Conservation (phyloP, 2,113 vertebrate genomes). For the Uria lomvia region DNA sequence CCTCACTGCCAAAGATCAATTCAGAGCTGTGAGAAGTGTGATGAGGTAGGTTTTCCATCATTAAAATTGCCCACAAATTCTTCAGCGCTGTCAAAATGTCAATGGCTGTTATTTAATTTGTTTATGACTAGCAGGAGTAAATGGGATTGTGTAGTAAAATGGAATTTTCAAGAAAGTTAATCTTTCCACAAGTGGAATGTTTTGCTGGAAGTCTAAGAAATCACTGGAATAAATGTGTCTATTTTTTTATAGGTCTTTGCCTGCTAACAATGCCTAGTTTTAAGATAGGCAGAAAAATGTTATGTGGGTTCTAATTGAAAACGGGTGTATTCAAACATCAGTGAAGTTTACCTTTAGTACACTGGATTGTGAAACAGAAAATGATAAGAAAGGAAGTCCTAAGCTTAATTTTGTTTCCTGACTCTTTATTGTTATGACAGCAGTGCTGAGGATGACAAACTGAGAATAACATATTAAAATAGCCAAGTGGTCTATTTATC, state of each 20-base stretch:
- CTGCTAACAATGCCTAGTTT: neutral
- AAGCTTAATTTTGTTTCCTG: neutral
- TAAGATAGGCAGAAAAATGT: neutral
- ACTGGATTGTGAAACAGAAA: neutral
- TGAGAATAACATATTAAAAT: neutral
- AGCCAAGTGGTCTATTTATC: neutral
- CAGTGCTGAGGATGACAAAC: neutral
- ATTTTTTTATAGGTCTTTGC: neutral
- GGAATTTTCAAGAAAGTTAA: conserved; percentile 49
- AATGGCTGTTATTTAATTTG: conserved; percentile 54
- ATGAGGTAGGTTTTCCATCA: conserved; percentile 58
- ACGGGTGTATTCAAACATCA: neutral
- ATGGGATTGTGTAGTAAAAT: conserved; percentile 30
- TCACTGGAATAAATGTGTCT: neutral
- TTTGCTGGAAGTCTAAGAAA: neutral
- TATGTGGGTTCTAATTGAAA: neutral
- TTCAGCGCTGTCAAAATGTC: conserved; percentile 57
- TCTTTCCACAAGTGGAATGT: neutral
- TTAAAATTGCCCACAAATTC: conserved; percentile 62
- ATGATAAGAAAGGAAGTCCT: neutral
- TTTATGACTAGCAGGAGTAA: conserved; percentile 57
- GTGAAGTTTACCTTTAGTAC: neutral
- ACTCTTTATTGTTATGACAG: neutral
- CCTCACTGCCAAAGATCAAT: conserved; percentile 56
- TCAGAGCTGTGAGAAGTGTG: conserved; percentile 33